phyloP scores from a whole-genome alignment of 2,888 invertebrate species.

The Dolomedes plantarius region DNA sequence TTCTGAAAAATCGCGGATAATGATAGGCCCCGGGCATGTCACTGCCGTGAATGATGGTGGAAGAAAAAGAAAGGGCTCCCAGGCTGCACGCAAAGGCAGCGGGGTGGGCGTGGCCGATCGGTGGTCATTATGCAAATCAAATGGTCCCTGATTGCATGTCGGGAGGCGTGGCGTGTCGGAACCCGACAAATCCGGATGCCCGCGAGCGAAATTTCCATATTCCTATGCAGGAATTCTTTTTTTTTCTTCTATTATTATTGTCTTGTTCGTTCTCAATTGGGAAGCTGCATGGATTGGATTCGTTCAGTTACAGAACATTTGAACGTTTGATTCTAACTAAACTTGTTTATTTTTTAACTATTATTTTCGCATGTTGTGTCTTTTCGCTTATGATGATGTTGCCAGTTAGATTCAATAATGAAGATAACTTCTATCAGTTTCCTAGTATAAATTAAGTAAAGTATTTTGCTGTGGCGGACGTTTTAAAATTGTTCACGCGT shows the following conservation, averaged over 20 bases:
- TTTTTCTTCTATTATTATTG: neutral
- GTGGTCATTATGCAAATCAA: constrained; percentile 66
- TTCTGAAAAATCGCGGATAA: constrained; percentile 54
- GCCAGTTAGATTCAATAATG: too few relatives aligned
- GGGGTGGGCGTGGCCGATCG: constrained; percentile 45
- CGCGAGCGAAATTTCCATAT: constrained; percentile 33
- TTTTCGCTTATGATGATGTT: too few relatives aligned
- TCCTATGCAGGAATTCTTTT: neutral
- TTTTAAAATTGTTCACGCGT: too few relatives aligned
- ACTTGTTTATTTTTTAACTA: too few relatives aligned
- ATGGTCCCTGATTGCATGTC: constrained; percentile 31
- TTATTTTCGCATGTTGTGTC: too few relatives aligned
- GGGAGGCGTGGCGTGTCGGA: constrained; percentile 43
- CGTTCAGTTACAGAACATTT: too few relatives aligned
- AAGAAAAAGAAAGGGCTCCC: neutral
- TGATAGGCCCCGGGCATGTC: constrained; percentile 32
- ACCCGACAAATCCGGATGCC: constrained; percentile 58
- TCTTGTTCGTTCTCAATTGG: neutral
- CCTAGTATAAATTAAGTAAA: too few relatives aligned
- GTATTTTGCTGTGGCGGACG: too few relatives aligned
- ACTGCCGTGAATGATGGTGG: constrained; percentile 21
- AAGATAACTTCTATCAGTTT: too few relatives aligned
- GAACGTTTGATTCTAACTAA: too few relatives aligned
- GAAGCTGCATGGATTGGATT: too few relatives aligned
- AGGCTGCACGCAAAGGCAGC: constrained; percentile 32